Conservation (phyloP, 2,113 vertebrate genomes). For the Piliocolobus tephrosceles region DNA sequence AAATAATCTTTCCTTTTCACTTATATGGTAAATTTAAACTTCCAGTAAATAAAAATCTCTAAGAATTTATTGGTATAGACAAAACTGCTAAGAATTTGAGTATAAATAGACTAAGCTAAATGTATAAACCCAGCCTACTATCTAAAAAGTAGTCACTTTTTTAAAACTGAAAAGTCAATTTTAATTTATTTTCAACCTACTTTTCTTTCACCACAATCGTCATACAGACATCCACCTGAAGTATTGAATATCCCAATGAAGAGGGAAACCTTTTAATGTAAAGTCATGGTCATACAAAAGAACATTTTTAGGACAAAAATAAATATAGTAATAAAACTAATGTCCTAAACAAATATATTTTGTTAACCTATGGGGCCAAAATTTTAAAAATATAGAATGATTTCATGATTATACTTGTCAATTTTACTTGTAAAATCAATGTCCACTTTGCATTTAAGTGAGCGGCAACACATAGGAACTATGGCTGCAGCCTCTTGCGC, state of each 20-base stretch:
- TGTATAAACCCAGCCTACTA: neutral
- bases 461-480: neutral
- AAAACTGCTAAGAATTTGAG: slow-evolving; percentile 22
- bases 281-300: neutral
- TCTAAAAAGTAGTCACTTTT: neutral
- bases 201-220: slow-evolving; percentile 17
- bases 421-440: neutral
- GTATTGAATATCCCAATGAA: neutral
- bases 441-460: neutral
- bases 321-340: neutral
- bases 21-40: neutral
- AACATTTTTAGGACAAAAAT: slow-evolving; percentile 19
- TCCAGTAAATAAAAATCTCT: neutral
- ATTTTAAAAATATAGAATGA: neutral
- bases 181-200: slow-evolving; percentile 26
- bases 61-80: neutral
- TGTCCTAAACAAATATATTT: neutral
- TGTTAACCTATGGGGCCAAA: neutral
- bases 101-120: neutral
- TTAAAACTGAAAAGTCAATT: slow-evolving; percentile 17
- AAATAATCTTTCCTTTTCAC: slow-evolving; percentile 8
- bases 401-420: neutral
- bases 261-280: neutral
- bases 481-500: neutral
- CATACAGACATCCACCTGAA: neutral